A percentile compares a stretch with the other conserved stretches of the same genome.
Evolutionary conservation across 1,140 invertebrate species (phyloP).

Genomic region (Drosophila tani): DNA sequence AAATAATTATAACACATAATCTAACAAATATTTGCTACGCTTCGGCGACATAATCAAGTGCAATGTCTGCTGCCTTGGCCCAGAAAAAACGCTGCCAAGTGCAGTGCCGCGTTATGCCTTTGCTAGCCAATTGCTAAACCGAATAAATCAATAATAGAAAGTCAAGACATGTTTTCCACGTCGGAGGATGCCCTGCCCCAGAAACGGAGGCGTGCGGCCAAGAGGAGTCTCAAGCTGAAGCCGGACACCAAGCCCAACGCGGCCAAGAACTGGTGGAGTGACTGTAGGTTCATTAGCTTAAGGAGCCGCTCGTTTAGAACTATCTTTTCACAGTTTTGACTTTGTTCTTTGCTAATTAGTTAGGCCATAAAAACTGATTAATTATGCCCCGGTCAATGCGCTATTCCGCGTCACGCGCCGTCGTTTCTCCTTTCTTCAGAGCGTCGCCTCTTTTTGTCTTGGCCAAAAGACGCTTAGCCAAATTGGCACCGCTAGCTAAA

Average conservation of each 20-base stretch:
- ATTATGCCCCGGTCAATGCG: slow-evolving; percentile 76
- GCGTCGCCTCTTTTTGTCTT: slow-evolving; percentile 33
- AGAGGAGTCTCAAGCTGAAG: slow-evolving; percentile 50
- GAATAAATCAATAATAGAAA: slow-evolving; percentile 52
- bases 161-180: slow-evolving; percentile 61
- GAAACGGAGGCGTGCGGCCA: slow-evolving; percentile 39
- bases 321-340: slow-evolving; percentile 19
- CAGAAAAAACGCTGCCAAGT: slow-evolving; percentile 40
- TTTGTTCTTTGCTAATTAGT: slow-evolving; percentile 60
- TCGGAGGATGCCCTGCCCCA: slow-evolving; percentile 56
- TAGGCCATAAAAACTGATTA: slow-evolving; percentile 72
- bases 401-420: slow-evolving; percentile 57
- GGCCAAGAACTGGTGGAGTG: slow-evolving; percentile 68
- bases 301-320: slow-evolving; percentile 23
- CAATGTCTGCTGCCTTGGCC: slow-evolving; percentile 63
- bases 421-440: slow-evolving; percentile 12
- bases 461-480: slow-evolving; percentile 49
- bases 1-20: slow-evolving; percentile 21
- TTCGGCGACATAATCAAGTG: slow-evolving; percentile 45
- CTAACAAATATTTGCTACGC: slow-evolving; percentile 30
- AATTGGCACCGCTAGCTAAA: slow-evolving; percentile 56
- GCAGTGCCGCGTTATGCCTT: slow-evolving; percentile 43
- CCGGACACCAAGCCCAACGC: slow-evolving; percentile 35
- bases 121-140: slow-evolving; percentile 40
- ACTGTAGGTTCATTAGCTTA: slow-evolving; percentile 71